Base-by-base conservation (phyloP, 2,888 invertebrate genomes). In the Nudaria mundana region DNA sequence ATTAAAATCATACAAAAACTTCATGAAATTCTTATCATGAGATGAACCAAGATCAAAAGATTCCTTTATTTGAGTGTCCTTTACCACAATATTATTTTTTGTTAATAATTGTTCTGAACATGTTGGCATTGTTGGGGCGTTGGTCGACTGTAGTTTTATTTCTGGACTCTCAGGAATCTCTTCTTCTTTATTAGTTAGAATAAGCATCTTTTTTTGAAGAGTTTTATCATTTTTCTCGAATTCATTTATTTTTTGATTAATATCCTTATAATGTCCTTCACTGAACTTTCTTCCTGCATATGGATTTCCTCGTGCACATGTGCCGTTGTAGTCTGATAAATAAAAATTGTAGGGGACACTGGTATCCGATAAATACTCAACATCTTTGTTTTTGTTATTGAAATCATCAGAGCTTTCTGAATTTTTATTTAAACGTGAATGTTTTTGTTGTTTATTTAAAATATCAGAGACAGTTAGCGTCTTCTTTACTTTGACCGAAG, bases 191-290 rank as follows among this genome's bases (percentile, higher is more conserved):
- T 40, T 37, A 33, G 54, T 33, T 22, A 31, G 33, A 16, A 12
- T 45, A 5, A 52, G 24, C 45, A 86, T 59, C 58, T 62, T 78
- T n/a, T 66, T 66, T 3, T 63, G 70, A 40, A 87, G 60, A 13
- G 47, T 59, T 18, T 23, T 33, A 46, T 87, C 87, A 56, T 85
- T 73, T 56, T 64, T 54, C 49, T 87, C 87, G 76, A 86, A 69
- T 48, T 75, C 56, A 14, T 44, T 40, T 37, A 87, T 82, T 67
- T 77, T 84, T 28, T 48, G 29, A 56, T 83, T 70, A 11, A 73
- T 78, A 25, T 47, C 52, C 22, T 47, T 40, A 53, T 88, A 87
- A 63, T 81, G 76, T 10, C 43, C 48, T 40, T 70, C 44, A 20
- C 37, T 54, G 52, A 60, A 76, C 52, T 81, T 81, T 63, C 86